Conservation (phyloP, 2,797 vertebrate genomes). For the Chromobotia macracanthus region DNA sequence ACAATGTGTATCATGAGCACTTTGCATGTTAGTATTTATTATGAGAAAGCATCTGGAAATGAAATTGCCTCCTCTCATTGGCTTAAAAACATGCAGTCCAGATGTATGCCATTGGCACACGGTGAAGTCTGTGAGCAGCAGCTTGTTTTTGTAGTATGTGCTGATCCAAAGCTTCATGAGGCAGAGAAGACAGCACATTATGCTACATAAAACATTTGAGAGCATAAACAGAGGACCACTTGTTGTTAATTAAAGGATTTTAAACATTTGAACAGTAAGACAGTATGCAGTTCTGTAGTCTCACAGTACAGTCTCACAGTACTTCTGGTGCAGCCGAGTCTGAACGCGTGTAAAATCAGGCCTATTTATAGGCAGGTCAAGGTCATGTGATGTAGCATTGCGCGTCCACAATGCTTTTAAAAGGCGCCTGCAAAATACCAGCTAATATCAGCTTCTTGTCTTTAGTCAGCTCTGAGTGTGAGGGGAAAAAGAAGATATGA, state of each 20-base stretch:
- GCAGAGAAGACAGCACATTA: conserved; percentile 18
- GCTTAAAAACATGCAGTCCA: conserved; percentile 5
- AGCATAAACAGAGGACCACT: not conserved
- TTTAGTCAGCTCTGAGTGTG: too few species aligned
- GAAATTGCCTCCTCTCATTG: not conserved
- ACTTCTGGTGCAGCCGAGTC: too few species aligned
- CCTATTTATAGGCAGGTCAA: too few species aligned
- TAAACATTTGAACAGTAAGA: not conserved
- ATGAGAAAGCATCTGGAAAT: conserved; percentile 5
- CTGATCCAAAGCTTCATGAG: conserved; percentile 41
- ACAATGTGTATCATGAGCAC: not conserved
- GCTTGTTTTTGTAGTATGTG: conserved; percentile 33
- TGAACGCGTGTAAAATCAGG: too few species aligned
- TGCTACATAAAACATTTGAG: conserved; percentile 20
- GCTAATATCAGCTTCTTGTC: too few species aligned
- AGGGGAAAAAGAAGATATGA: too few species aligned
- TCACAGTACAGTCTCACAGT: too few species aligned
- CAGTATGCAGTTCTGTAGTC: not conserved
- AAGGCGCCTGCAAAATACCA: too few species aligned
- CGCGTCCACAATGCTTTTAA: too few species aligned
- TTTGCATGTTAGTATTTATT: not conserved
- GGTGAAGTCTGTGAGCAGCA: conserved; percentile 8
- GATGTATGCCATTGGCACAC: conserved; percentile 4
- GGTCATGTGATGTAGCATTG: too few species aligned
- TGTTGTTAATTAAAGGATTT: not conserved